Base-by-base conservation (phyloP, 2,113 vertebrate species). In the Podilymbus podiceps region DNA sequence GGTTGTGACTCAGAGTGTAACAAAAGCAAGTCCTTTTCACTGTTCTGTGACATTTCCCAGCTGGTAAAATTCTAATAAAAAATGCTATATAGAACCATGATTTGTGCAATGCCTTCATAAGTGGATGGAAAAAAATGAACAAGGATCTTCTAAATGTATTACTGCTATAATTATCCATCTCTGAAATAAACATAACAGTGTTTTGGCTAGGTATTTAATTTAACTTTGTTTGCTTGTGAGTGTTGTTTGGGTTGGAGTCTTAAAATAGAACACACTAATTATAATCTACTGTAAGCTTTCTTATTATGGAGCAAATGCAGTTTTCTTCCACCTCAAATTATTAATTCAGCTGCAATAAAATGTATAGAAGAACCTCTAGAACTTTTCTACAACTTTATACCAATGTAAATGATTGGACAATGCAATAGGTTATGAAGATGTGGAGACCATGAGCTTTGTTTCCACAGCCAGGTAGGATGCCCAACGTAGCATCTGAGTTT, bases 141-240 rank as follows among this genome's bases (percentile, higher is more conserved):
- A 55, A 81, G 9, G 71, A 19, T 2, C 8, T 89, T 84, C 73
- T 87, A 84, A 84, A 89, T 83, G 84, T 74, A 64, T 81, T 84
- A 14, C 27, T 63, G 8, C 55, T 94, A 60, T 89, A 94, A 92
- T 87, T 89, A 84, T 30, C 42, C 10, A 0, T 23, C 83, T 92
- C 86, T 85, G 56, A 92, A 81, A 95, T 72, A 38, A 85, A 71
- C 19, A 78, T 55, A 90, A 67, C 21, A 87, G 23, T 91, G 56
- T 59, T 94, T 95, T 78, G 44, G 28, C 31, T 89, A 89, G 21
- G 35, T 95, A 68, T 95, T 95, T 95, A 75, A 87, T 85, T 92
- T 90, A 89, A 38, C 8, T 93, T 89, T 95, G 38, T 22, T 86
- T 95, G 20, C 19, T 73, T 92, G 83, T 49, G 24, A 71, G 28